Conservation (phyloP, 2,113 vertebrate species). For the Mirounga angustirostris region DNA sequence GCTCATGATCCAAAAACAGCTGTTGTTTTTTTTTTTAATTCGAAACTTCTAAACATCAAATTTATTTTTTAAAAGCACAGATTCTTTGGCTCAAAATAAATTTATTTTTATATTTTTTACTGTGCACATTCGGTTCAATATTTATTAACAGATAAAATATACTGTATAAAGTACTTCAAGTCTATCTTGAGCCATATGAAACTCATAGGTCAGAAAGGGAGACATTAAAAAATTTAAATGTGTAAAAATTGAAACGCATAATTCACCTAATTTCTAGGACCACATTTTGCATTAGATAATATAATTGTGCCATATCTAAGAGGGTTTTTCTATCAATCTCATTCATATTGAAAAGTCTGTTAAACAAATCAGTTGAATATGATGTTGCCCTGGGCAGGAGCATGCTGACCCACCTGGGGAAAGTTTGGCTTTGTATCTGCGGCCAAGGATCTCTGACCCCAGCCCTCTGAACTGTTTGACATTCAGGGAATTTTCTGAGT, state of each 20-base stretch:
- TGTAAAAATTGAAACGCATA: background rate
- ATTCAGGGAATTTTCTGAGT: slow-evolving; percentile 42
- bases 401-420: background rate
- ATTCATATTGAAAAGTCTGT: background rate
- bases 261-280: background rate
- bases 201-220: background rate
- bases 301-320: background rate
- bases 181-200: background rate
- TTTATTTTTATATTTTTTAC: slow-evolving; percentile 17
- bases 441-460: no score
- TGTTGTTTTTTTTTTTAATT: background rate
- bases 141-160: background rate
- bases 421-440: background rate
- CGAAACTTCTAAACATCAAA: background rate
- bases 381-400: background rate
- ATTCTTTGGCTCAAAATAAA: slow-evolving; percentile 8
- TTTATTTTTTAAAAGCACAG: background rate
- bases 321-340: background rate
- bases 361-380: background rate
- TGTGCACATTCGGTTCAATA: background rate
- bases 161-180: background rate
- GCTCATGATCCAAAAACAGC: background rate
- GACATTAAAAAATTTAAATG: background rate
- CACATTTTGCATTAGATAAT: background rate
- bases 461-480: background rate